Evolutionary conservation across 2,888 invertebrate genomes (phyloP).

Genomic region (Cantharis lateralis): DNA sequence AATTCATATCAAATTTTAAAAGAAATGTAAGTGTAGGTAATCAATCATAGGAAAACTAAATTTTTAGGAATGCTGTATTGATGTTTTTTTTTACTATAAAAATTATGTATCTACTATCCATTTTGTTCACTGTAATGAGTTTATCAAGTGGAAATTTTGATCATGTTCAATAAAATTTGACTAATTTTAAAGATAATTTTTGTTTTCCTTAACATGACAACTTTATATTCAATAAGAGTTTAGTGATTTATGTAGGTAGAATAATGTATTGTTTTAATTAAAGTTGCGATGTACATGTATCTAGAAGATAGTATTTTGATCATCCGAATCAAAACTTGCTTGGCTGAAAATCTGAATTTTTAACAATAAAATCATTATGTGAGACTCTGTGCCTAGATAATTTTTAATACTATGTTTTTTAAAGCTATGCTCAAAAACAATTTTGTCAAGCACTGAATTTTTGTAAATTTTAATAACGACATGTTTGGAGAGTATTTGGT

Average conservation of each 20-base stretch:
- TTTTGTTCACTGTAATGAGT: background rate
- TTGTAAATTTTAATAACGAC: background rate
- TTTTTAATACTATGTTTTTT: constrained; percentile 13
- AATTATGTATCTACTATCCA: background rate
- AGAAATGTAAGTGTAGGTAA: background rate
- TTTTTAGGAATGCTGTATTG: background rate
- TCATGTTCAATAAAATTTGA: background rate
- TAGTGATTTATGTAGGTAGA: background rate
- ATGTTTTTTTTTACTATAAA: background rate
- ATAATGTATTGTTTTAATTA: background rate
- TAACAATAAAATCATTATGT: constrained; percentile 16
- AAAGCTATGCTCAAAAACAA: constrained; percentile 9
- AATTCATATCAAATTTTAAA: background rate
- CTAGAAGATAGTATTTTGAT: background rate
- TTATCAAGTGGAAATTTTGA: background rate
- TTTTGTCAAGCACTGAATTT: constrained; percentile 1
- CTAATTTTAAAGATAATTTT: background rate
- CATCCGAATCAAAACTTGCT: background rate
- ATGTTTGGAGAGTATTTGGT: background rate
- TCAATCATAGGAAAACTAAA: background rate
- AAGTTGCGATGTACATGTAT: background rate
- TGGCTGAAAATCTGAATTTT: background rate
- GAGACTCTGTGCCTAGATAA: constrained; percentile 26
- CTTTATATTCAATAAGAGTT: background rate
- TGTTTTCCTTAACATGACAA: background rate